Base-by-base conservation (phyloP, 1,140 invertebrate genomes). In the Belonocnema kinseyi region DNA sequence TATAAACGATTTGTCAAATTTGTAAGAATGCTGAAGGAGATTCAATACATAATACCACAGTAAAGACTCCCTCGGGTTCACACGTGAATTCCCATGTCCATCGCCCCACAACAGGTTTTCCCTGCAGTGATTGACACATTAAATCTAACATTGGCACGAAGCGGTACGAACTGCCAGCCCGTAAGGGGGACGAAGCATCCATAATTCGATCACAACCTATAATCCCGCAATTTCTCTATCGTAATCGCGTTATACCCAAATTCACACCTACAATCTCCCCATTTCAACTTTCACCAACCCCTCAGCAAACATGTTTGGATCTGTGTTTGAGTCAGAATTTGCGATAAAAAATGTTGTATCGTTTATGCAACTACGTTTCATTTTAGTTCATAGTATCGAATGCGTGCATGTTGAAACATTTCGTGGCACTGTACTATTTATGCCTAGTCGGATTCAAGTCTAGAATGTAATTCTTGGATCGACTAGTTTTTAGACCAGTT, bases 211-310 rank as follows among this genome's bases (percentile, higher is more conserved):
- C 89, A 90, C 83, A 78, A 83, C 84, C 89, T 87, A 90, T 91
- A 91, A 91, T 90, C 88, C 89, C 85, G 89, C 90, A 90, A 91
- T 91, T 91, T 90, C 90, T 90, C 85, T 80, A 87, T 85, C 85
- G 85, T 91, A 91, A 90, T 91, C 88, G 77, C 78, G 86, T 91
- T 91, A 90, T 88, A 83, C 77, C 77, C 81, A 79, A 78, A 74
- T 76, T 77, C 77, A 72, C 77, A 82, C 77, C 77, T 81, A 82
- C 78, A 77, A 79, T 83, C 78, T 82, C 80, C 58, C 33, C n/a
- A 50, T 66, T 75, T 80, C 54, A 56, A 54, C 52, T 46, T 40
- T 26, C 16, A 72, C 3, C 14, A 70, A 54, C 0, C n/a, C 17
- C 19, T 21, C 21, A n/a, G 4, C 13, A 19, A 71, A 17, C 7